Evolutionary conservation across 2,888 invertebrate genomes (phyloP).

Genomic region (Synanthedon tipuliformis): DNA sequence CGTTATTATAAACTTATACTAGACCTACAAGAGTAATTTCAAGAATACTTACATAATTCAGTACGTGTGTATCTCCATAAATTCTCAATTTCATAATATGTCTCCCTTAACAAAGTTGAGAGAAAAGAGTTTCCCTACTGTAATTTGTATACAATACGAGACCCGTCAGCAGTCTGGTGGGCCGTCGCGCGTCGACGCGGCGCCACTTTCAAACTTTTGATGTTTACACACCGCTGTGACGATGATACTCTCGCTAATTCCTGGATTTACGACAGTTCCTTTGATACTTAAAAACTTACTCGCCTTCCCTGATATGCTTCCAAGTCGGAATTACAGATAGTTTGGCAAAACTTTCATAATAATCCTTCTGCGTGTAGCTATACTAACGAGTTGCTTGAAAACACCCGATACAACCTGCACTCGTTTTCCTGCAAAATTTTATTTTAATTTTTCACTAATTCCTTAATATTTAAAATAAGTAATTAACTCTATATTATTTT

Average conservation of each 20-base stretch:
- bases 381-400: neutral
- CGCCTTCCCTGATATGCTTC: neutral
- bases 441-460: too few species aligned
- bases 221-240: slow-evolving; percentile 47
- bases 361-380: neutral
- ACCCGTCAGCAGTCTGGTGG: neutral
- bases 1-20: too few species aligned
- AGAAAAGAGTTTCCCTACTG: neutral
- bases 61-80: too few species aligned
- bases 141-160: neutral
- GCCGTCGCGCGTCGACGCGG: slow-evolving; percentile 17
- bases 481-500: too few species aligned
- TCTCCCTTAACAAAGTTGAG: too few species aligned
- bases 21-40: too few species aligned
- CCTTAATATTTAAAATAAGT: too few species aligned
- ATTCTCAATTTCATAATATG: too few species aligned
- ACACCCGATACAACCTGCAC: neutral
- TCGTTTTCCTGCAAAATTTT: neutral
- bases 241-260: slow-evolving; percentile 55
- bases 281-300: slow-evolving; percentile 20
- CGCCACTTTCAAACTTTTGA: slow-evolving; percentile 47
- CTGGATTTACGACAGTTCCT: slow-evolving; percentile 54
- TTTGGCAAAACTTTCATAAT: neutral
- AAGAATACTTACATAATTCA: too few species aligned
- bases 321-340: neutral